These are phyloP conservation scores for Eurytoma adleriae DNA, from an alignment of 2,888 invertebrate genomes.

Conservation along the genomic window DNA sequence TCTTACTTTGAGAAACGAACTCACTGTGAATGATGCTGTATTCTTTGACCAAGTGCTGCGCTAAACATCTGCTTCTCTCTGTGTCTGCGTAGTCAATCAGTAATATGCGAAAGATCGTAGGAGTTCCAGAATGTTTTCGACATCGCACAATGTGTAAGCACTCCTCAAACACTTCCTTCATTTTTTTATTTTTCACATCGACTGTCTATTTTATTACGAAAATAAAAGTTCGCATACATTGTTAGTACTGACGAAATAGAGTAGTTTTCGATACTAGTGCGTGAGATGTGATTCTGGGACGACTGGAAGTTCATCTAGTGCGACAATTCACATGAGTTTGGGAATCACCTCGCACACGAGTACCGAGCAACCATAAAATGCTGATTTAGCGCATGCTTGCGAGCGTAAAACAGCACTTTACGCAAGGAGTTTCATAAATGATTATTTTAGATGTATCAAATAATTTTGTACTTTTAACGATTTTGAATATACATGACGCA, in stretches of 20 bases:
- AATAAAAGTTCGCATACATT: background rate
- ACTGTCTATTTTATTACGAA: constrained; percentile 27
- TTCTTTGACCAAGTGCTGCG: constrained; percentile 76
- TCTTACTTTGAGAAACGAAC: background rate
- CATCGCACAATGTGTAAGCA: constrained; percentile 72
- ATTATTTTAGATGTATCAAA: constrained; percentile 6
- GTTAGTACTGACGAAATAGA: background rate
- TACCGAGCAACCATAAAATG: too few species aligned
- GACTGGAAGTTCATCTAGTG: too few species aligned
- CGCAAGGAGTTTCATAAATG: background rate
- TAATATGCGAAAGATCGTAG: constrained; percentile 79
- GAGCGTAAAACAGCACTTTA: background rate
- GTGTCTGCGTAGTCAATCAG: constrained; percentile 80
- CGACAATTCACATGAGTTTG: too few species aligned
- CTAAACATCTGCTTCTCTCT: constrained; percentile 78
- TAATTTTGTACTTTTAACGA: constrained; percentile 26
- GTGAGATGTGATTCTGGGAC: too few species aligned
- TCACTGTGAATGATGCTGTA: constrained; percentile 79
- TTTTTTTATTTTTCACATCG: constrained; percentile 42
- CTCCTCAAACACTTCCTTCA: constrained; percentile 73
- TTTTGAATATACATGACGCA: constrained; percentile 35
- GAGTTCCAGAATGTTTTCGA: constrained; percentile 75
- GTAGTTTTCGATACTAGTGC: too few species aligned
- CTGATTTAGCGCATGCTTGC: too few species aligned
- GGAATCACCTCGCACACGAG: too few species aligned